Conservation (phyloP, 1,140 invertebrate species). For the Sitobion miscanthi region DNA sequence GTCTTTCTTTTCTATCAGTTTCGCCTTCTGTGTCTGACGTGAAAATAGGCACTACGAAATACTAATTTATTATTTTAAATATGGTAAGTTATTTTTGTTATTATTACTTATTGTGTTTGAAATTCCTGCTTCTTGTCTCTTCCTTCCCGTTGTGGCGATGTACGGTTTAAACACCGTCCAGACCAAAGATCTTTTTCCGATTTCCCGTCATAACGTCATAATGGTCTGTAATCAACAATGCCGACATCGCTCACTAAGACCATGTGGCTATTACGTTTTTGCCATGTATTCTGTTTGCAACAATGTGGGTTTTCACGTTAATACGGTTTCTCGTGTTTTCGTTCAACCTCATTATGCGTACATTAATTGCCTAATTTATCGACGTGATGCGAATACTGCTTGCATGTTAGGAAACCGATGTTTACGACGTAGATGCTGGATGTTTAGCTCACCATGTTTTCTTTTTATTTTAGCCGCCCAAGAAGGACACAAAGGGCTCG, state of each 20-base stretch:
- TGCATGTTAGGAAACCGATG: neutral
- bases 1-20: too few relatives aligned
- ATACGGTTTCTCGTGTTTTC: neutral
- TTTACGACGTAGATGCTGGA: neutral
- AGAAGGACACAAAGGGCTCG: constrained; percentile 91
- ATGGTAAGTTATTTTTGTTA: too few relatives aligned
- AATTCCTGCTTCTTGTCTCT: too few relatives aligned
- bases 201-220: too few relatives aligned
- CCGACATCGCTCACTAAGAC: neutral
- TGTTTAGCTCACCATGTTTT: neutral
- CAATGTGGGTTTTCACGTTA: neutral
- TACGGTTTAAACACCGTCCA: too few relatives aligned
- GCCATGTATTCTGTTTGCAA: neutral
- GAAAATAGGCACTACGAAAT: too few relatives aligned
- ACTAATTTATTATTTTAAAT: too few relatives aligned
- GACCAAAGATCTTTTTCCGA: too few relatives aligned
- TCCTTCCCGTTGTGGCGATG: too few relatives aligned
- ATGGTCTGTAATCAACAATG: too few relatives aligned
- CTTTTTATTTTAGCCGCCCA: constrained; percentile 77
- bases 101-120: too few relatives aligned
- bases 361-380: neutral
- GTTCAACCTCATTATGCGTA: neutral
- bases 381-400: neutral
- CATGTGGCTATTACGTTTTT: constrained; percentile 22
- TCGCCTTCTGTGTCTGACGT: too few relatives aligned